These are phyloP conservation scores for Cavia aperea DNA, from an alignment of 2,113 vertebrate species.

Conservation along the genomic window DNA sequence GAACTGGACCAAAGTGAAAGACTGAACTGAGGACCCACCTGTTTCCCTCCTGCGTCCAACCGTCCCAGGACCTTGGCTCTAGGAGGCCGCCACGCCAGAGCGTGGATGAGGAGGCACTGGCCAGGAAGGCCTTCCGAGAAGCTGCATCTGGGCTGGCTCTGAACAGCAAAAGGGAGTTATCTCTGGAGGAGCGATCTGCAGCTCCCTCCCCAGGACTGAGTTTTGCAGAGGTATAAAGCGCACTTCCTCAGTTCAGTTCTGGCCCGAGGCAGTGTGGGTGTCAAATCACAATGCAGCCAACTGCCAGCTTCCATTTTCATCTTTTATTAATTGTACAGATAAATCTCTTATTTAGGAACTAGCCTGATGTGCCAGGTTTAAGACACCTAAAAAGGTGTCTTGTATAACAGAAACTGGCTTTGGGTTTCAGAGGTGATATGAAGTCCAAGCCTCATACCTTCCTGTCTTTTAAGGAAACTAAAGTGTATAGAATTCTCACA, in stretches of 20 bases:
- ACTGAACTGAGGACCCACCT: neutral
- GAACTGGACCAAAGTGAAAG: neutral
- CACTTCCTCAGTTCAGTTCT: neutral
- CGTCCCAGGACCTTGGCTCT: too few species aligned
- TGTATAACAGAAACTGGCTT: slow-evolving; percentile 19
- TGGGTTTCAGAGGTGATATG: neutral
- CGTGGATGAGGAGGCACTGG: neutral
- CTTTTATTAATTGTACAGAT: slow-evolving; percentile 33
- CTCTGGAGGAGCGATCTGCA: neutral
- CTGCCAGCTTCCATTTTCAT: slow-evolving; percentile 18
- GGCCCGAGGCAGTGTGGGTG: neutral
- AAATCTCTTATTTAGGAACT: slow-evolving; percentile 21
- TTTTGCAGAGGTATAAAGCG: neutral
- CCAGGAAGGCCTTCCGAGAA: neutral
- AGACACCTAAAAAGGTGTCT: slow-evolving; percentile 12
- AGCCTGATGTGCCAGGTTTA: slow-evolving; percentile 11
- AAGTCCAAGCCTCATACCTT: neutral
- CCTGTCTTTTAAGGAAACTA: slow-evolving; percentile 9
- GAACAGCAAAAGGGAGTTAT: neutral
- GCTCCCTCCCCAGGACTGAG: neutral
- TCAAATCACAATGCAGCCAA: neutral
- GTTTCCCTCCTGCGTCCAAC: neutral
- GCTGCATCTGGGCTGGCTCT: neutral
- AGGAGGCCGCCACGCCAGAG: neutral
- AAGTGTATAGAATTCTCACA: neutral